Evolutionary conservation across 2,113 vertebrate species (phyloP), one percentile per base, ranked within the genome.

Genomic region (Chloropsis cyanopogon): DNA sequence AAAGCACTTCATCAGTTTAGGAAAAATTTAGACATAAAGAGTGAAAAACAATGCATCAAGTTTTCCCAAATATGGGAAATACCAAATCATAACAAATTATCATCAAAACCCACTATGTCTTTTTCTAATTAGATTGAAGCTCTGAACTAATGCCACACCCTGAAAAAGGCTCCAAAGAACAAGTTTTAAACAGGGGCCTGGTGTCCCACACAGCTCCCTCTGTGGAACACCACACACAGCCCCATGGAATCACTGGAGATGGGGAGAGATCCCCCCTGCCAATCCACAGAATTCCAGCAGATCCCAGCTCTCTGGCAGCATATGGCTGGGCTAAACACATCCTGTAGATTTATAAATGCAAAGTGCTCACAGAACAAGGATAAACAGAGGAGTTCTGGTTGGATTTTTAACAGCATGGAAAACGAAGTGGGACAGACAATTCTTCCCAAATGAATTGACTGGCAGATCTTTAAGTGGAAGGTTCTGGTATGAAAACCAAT

Each of bases 91-190:
- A 93, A 79, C 75, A 91, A 90, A 91, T 69, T 39, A 88, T 37
- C 78, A 87, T 92, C 87, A 90, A 53, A 90, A 69, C 68, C 7
- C 0, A 91, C 10, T 16, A 26, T 70, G 60, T 61, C 72, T 90
- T 95, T 95, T 89, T 90, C 82, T 93, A 90, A 94, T 89, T 93
- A 96, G 70, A 77, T 46, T 24, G 49, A 77, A 85, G 75, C 59
- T 69, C 35, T 22, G 35, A 90, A 73, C 60, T 75, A 77, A 59
- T 66, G 72, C 47, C 78, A 80, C 71, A 88, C 71, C 68, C 92
- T 86, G 84, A 73, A 23, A 90, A 95, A 88, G 6, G 46, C 78
- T 87, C 75, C 46, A 31, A 61, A 35, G 46, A 52, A 57, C 12
- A 17, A 5, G 24, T 86, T 82, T 69, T 2, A 50, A 66, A 11